Conservation (phyloP, 2,797 vertebrate genomes). For the Phoeniculus purpureus region DNA sequence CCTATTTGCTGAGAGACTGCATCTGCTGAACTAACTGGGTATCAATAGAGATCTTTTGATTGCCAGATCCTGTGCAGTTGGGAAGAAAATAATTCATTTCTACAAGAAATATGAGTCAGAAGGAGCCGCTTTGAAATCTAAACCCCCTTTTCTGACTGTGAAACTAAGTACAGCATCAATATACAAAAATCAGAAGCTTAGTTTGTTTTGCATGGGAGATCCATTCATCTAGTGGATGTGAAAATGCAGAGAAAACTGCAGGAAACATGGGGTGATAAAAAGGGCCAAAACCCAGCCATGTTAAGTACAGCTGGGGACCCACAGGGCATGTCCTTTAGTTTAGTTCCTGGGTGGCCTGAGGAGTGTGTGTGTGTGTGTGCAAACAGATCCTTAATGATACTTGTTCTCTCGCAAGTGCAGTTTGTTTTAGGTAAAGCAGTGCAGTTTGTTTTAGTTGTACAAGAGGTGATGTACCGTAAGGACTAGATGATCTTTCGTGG, state of each 20-base stretch:
- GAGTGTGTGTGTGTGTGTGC: fast-evolving
- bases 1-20: not conserved
- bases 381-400: no score
- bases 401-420: not conserved
- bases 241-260: not conserved
- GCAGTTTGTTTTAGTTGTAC: not conserved
- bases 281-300: not conserved
- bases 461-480: not conserved
- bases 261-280: not conserved
- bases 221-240: not conserved
- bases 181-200: not conserved
- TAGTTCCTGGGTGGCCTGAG: not conserved
- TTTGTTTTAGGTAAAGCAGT: not conserved
- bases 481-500: no score
- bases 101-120: not conserved
- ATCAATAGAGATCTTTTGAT: not conserved
- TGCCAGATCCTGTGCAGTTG: not conserved
- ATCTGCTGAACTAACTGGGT: not conserved
- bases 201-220: not conserved
- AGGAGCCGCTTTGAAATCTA: not conserved
- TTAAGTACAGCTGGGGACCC: not conserved
- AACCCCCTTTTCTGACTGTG: not conserved
- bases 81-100: not conserved
- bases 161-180: not conserved
- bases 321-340: not conserved